These are phyloP conservation scores for Nephotettix cincticeps DNA, from an alignment of 1,140 invertebrate species.

Conservation along the genomic window DNA sequence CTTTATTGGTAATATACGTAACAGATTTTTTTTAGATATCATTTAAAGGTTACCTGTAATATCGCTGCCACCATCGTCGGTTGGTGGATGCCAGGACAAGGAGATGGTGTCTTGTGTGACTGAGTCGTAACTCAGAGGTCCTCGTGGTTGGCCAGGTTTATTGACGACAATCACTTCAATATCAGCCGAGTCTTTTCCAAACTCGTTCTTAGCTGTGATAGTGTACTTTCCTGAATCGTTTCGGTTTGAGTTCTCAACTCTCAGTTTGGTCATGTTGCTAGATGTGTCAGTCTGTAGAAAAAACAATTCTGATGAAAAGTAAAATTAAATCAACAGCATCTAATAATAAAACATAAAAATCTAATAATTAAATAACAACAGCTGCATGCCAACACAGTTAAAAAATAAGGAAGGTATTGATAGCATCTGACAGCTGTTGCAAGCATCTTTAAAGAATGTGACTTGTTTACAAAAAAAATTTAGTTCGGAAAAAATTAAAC, in stretches of 20 bases:
- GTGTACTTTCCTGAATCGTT: constrained; percentile 92
- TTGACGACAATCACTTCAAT: constrained; percentile 92
- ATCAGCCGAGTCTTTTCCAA: constrained; percentile 89
- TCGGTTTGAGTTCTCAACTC: constrained; percentile 85
- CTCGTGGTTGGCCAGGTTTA: constrained; percentile 84
- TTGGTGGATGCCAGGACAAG: constrained; percentile 89
- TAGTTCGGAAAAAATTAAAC: too few species aligned
- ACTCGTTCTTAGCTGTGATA: constrained; percentile 83
- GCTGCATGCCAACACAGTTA: too few species aligned
- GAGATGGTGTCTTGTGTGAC: constrained; percentile 80
- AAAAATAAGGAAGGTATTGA: too few species aligned
- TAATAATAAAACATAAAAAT: background rate
- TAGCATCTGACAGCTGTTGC: too few species aligned
- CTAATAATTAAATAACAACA: background rate
- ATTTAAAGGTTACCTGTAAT: constrained; percentile 81
- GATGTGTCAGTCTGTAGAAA: constrained; percentile 69
- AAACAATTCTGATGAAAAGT: too few species aligned
- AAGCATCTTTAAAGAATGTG: too few species aligned
- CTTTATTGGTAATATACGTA: too few species aligned
- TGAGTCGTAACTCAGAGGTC: constrained; percentile 81
- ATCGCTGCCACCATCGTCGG: constrained; percentile 93
- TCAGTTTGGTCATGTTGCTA: constrained; percentile 80
- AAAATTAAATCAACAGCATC: constrained; percentile 2
- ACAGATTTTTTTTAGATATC: too few species aligned
- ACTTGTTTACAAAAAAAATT: too few species aligned